Conservation (phyloP, 2,113 vertebrate species). For the Chiloscyllium plagiosum region DNA sequence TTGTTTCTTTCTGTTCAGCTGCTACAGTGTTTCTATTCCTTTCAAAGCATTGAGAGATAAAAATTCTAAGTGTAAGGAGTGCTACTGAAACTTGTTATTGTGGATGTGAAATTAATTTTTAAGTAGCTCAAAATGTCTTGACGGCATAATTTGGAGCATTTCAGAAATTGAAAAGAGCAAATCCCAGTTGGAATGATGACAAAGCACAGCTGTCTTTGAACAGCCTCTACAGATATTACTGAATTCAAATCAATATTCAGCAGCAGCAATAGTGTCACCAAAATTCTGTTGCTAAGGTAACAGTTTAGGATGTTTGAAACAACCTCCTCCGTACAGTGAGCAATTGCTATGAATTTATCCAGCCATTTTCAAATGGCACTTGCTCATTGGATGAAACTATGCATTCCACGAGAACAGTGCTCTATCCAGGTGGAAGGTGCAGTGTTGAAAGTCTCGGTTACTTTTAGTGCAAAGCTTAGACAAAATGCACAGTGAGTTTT, state of each 20-base stretch:
- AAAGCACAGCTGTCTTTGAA: neutral
- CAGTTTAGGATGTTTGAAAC: conserved; percentile 24
- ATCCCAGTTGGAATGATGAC: neutral
- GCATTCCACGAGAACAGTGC: neutral
- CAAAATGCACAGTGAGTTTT: neutral
- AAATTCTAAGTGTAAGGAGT: neutral
- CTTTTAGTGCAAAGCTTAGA: neutral
- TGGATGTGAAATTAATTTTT: neutral
- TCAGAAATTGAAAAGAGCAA: conserved; percentile 2
- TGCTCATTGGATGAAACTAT: neutral
- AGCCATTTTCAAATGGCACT: neutral
- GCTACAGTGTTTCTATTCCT: neutral
- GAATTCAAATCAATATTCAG: neutral
- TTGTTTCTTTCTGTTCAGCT: neutral
- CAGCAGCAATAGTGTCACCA: neutral
- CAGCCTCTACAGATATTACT: neutral
- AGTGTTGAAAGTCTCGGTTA: neutral
- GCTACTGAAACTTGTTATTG: neutral
- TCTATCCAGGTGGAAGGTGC: neutral
- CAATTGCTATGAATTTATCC: neutral
- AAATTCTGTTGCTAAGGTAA: neutral
- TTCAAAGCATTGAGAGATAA: neutral
- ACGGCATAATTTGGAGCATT: neutral
- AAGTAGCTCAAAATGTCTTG: neutral
- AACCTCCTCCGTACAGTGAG: neutral